These are phyloP conservation scores for Danio albolineatus DNA, from an alignment of 2,797 vertebrate genomes.

Conservation along the genomic window DNA sequence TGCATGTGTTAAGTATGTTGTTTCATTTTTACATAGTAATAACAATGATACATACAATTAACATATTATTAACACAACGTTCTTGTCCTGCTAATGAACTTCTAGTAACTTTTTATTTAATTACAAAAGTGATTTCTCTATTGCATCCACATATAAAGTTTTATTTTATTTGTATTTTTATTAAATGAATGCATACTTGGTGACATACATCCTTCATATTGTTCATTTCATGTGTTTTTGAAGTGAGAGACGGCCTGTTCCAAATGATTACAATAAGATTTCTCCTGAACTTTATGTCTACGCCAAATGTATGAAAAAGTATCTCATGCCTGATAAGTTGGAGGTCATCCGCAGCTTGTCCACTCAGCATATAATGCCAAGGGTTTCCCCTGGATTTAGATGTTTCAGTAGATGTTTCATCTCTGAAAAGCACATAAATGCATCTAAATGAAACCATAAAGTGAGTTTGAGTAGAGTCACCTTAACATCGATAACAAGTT, in stretches of 20 bases:
- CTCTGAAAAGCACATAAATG: background rate
- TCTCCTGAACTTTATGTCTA: slow-evolving; percentile 57
- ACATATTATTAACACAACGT: too few species aligned
- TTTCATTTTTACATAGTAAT: too few species aligned
- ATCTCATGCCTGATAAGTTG: slow-evolving; percentile 9
- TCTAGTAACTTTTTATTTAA: too few species aligned
- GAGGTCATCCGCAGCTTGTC: slow-evolving; percentile 4
- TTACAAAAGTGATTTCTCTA: too few species aligned
- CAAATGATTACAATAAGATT: slow-evolving; percentile 66
- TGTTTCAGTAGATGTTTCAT: background rate
- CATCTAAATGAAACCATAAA: background rate
- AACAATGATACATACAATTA: too few species aligned
- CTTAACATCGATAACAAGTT: background rate
- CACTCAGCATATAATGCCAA: background rate
- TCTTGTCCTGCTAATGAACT: too few species aligned
- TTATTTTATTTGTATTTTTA: too few species aligned
- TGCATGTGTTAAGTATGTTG: too few species aligned
- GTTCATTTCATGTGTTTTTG: slow-evolving; percentile 32
- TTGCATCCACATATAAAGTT: too few species aligned
- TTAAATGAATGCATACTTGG: too few species aligned
- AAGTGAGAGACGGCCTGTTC: slow-evolving; percentile 49
- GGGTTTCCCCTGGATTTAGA: background rate
- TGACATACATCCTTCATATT: background rate
- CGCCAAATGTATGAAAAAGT: slow-evolving; percentile 62
- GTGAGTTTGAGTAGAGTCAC: background rate